Evolutionary conservation across 2,888 invertebrate genomes (phyloP).

Genomic region (Apodemia mormo): DNA sequence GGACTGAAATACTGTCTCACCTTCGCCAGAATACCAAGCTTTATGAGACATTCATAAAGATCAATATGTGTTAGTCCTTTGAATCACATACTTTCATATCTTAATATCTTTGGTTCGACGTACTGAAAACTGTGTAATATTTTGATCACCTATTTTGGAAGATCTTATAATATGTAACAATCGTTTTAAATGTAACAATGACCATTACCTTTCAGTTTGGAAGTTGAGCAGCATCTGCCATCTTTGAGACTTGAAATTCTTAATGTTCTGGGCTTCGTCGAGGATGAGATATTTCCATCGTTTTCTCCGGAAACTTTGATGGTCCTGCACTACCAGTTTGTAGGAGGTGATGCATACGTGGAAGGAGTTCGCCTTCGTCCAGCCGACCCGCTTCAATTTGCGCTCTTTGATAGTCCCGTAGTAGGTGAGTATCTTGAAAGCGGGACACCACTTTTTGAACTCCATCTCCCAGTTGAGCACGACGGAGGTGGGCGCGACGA

Average conservation of each 20-base stretch:
- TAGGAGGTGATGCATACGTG: slow-evolving; percentile 99
- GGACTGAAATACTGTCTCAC: too few species aligned
- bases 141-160: too few species aligned
- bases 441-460: slow-evolving; percentile 99
- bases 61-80: too few species aligned
- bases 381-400: slow-evolving; percentile 93
- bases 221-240: slow-evolving; percentile 98
- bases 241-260: slow-evolving; percentile 99
- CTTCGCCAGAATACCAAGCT: too few species aligned
- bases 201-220: slow-evolving; percentile 90
- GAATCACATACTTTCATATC: too few species aligned
- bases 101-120: too few species aligned
- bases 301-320: slow-evolving; percentile 97
- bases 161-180: too few species aligned
- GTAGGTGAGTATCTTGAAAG: slow-evolving; percentile 98
- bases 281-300: slow-evolving; percentile 99
- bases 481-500: slow-evolving; percentile 99
- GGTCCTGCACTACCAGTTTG: slow-evolving; percentile 98
- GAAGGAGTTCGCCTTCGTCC: slow-evolving; percentile 99
- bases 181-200: too few species aligned
- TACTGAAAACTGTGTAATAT: too few species aligned
- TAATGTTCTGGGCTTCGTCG: slow-evolving; percentile 99
- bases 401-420: slow-evolving; percentile 98
- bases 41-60: too few species aligned
- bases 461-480: slow-evolving; percentile 99